These are phyloP conservation scores for Drosophila simulans DNA, from an alignment of 1,140 invertebrate species.

Conservation along the genomic window DNA sequence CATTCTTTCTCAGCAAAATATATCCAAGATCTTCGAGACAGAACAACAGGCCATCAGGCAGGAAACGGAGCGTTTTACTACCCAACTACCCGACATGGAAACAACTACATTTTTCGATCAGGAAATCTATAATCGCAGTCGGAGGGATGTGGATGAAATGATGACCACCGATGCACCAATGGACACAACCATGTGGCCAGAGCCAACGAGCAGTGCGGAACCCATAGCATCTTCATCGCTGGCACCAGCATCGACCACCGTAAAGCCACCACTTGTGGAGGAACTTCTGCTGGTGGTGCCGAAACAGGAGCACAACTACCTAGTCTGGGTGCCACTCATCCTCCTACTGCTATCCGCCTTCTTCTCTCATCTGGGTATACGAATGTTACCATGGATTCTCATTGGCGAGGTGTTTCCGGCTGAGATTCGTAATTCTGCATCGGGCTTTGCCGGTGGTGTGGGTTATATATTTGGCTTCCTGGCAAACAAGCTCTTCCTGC, in stretches of 20 bases:
- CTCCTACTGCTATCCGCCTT: slow-evolving; percentile 89
- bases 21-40: slow-evolving; percentile 73
- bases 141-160: slow-evolving; percentile 26
- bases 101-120: slow-evolving; percentile 54
- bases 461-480: slow-evolving; percentile 90
- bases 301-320: slow-evolving; percentile 83
- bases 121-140: slow-evolving; percentile 50
- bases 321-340: slow-evolving; percentile 89
- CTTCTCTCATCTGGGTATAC: slow-evolving; percentile 88
- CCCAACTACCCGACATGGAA: slow-evolving; percentile 46
- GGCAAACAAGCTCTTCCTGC: slow-evolving; percentile 89
- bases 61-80: slow-evolving; percentile 44
- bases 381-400: slow-evolving; percentile 91
- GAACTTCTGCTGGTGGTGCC: slow-evolving; percentile 74
- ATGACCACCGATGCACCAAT: slow-evolving; percentile 31
- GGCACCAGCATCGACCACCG: not conserved
- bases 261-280: slow-evolving; percentile 54
- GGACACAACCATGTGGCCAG: slow-evolving; percentile 49
- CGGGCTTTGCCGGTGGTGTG: slow-evolving; percentile 88
- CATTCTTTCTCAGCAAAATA: slow-evolving; percentile 75
- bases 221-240: not conserved
- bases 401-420: slow-evolving; percentile 90
- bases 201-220: slow-evolving; percentile 10
- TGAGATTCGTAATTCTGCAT: slow-evolving; percentile 88
- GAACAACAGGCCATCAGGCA: slow-evolving; percentile 42